A percentile compares a stretch with the other conserved stretches of the same genome.
Conservation (phyloP, 2,113 vertebrate genomes). For the Ammodytes dubius region DNA sequence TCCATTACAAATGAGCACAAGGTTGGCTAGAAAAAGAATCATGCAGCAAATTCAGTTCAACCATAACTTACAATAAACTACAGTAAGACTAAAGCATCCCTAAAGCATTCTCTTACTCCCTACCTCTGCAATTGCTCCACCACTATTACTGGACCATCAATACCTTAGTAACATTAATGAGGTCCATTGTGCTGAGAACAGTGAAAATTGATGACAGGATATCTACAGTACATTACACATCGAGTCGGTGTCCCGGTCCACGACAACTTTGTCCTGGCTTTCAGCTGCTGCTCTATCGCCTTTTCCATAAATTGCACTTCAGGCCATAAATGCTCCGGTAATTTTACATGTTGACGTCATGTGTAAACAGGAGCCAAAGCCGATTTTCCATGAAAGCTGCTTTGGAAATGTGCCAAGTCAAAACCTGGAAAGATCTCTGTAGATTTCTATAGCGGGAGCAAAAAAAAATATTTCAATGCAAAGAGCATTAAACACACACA, state of each 20-base stretch:
- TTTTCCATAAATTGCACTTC: conserved; percentile 9
- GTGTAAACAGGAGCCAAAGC: conserved; percentile 14
- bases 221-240: conserved; percentile 16
- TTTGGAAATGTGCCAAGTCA: conserved; percentile 12
- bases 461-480: conserved; percentile 7
- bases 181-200: conserved; percentile 31
- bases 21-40: background rate
- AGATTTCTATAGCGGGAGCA: background rate
- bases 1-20: conserved; percentile 20
- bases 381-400: conserved; percentile 24
- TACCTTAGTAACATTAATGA: conserved; percentile 40
- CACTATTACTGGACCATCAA: conserved; percentile 7
- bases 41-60: conserved; percentile 8
- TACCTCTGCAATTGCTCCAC: background rate
- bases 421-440: conserved; percentile 9
- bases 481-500: background rate
- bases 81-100: background rate
- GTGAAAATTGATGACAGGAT: conserved; percentile 21
- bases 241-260: background rate
- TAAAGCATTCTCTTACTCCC: conserved; percentile 26
- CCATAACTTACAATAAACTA: conserved; percentile 20
- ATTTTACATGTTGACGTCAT: conserved; percentile 32
- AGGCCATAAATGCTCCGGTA: conserved; percentile 5
- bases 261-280: background rate
- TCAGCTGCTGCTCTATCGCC: background rate